Evolutionary conservation across 2,113 vertebrate genomes (phyloP).

Genomic region (Macaca nemestrina): DNA sequence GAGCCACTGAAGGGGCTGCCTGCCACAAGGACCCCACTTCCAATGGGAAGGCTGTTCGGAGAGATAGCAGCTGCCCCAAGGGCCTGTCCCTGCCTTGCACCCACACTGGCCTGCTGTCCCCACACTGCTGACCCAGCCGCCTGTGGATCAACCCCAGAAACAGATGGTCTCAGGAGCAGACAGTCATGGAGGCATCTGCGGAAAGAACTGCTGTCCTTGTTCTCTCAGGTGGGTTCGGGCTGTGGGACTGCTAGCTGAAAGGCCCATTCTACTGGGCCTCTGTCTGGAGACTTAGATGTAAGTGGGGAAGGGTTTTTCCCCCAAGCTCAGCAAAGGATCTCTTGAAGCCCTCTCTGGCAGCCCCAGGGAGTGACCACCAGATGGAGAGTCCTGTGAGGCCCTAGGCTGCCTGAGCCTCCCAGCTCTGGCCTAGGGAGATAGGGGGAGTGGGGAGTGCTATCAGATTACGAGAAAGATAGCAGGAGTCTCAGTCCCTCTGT

Average conservation of each 20-base stretch:
- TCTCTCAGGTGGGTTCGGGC: constrained; percentile 61
- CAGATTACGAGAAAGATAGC: background rate
- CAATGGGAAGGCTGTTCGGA: background rate
- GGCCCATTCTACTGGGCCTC: background rate
- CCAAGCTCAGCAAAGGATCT: background rate
- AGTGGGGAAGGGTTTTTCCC: background rate
- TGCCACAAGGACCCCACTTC: background rate
- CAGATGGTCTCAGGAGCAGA: background rate
- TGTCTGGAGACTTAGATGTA: background rate
- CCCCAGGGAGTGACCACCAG: background rate
- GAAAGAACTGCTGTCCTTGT: constrained; percentile 23
- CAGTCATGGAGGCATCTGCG: background rate
- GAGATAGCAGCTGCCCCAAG: background rate
- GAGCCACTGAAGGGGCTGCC: background rate
- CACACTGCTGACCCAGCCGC: background rate
- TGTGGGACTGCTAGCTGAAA: background rate
- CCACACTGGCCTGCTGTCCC: background rate
- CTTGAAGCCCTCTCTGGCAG: background rate
- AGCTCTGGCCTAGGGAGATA: background rate
- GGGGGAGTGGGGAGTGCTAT: background rate
- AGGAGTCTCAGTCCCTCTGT: background rate
- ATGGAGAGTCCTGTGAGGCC: background rate
- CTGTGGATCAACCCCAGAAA: constrained; percentile 8
- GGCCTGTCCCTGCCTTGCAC: background rate
- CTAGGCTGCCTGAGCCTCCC: background rate